Percentiles rank a stretch among this genome's conserved stretches.
Conservation (phyloP, 1,140 invertebrate genomes). For the Drosophila neocordata region DNA sequence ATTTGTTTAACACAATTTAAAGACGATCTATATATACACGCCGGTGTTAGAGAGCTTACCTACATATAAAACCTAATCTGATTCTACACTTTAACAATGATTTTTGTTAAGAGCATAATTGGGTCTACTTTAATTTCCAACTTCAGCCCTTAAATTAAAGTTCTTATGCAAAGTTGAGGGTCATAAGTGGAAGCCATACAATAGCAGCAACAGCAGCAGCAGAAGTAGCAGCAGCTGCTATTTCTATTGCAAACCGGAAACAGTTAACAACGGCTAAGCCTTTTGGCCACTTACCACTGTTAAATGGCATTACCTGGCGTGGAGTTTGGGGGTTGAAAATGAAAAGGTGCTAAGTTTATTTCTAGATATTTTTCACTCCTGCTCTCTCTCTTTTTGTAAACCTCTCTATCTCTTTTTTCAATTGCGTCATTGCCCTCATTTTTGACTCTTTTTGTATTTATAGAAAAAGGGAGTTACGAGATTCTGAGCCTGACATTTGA, state of each 20-base stretch:
- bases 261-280: slow-evolving; percentile 74
- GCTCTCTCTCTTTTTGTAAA: background rate
- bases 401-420: background rate
- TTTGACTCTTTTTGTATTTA: slow-evolving; percentile 44
- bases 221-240: background rate
- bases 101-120: background rate
- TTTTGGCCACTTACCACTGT: slow-evolving; percentile 65
- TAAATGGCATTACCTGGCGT: slow-evolving; percentile 65
- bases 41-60: no score
- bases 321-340: slow-evolving; percentile 3
- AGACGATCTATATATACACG: no score
- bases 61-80: background rate
- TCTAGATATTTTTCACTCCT: background rate
- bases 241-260: slow-evolving; percentile 54
- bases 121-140: background rate
- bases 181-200: slow-evolving; percentile 56
- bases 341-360: slow-evolving; percentile 3
- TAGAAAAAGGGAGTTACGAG: slow-evolving; percentile 27
- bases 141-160: slow-evolving; percentile 13
- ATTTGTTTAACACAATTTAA: no score
- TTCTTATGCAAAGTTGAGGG: slow-evolving; percentile 39
- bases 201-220: slow-evolving; percentile 25
- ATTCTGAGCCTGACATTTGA: slow-evolving; percentile 60
- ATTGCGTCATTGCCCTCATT: slow-evolving; percentile 36
- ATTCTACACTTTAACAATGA: background rate